Base-by-base conservation (phyloP, 2,888 invertebrate species). In the Himalopsyche anomala region DNA sequence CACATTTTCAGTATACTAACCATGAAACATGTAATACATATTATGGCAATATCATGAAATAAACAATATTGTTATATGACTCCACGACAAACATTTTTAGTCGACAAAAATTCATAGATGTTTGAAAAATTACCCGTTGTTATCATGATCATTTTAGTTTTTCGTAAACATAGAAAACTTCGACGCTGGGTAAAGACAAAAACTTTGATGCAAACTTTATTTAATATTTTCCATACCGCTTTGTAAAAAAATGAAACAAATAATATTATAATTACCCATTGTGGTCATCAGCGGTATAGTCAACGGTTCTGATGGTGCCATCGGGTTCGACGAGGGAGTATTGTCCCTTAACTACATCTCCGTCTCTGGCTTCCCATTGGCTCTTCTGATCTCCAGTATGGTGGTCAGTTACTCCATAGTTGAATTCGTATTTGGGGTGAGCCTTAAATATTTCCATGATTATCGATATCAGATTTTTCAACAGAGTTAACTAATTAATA, bases 261-360 rank as follows among this genome's bases (percentile, higher is more conserved):
- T 42, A 79, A 85, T 5, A 86, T 51, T 91, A 45, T 45, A 45
- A 45, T 89, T 91, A 94, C 92, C 94, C 94, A 89, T 93, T 93
- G 89, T 94, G 94, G 89, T 94, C 93, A 89, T 94, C 94, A 89
- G 94, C 94, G 87, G 93, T 93, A 91, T 95, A 95, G 91, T 94
- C 92, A 89, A 95, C 95, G 81, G 94, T 94, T 89, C 94, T 93
- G 88, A 94, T 91, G 89, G 94, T 94, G 89, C 95, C 94, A 86
- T 94, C 94, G 38, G 94, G 94, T 89, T 95, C 94, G 42, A 94
- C 94, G 74, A 95, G 92, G 19, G 94, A 94, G 91, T 95, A 95
- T 90, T 95, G 94, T 82, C 95, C 95, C 91, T 94, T 94, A 89
- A 95, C 95, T 54, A 94, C 94, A 89, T 95, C 94, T 8, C 95